Evolutionary conservation across 2,113 vertebrate species (phyloP).

Genomic region (Todiramphus chloris): DNA sequence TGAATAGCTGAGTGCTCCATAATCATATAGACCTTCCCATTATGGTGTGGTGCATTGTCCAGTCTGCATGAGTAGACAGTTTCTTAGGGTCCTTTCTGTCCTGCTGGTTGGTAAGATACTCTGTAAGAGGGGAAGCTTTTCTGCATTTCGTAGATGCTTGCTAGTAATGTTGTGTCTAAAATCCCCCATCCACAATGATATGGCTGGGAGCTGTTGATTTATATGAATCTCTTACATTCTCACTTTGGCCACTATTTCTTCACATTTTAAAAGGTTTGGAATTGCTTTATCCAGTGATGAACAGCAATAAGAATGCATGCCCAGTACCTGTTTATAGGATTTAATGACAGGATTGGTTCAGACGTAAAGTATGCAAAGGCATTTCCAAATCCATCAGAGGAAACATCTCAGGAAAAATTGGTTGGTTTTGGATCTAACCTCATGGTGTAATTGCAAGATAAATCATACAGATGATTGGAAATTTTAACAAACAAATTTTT

Average conservation of each 20-base stretch:
- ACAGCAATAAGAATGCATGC: conserved; percentile 12
- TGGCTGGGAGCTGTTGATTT: conserved; percentile 6
- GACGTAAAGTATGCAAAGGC: background rate
- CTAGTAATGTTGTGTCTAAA: background rate
- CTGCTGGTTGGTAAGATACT: background rate
- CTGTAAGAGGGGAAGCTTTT: background rate
- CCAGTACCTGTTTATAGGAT: background rate
- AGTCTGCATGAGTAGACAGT: background rate
- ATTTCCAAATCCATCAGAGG: background rate
- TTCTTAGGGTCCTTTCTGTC: background rate
- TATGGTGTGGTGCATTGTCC: background rate
- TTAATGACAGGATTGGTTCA: conserved; percentile 6
- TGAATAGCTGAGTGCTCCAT: background rate
- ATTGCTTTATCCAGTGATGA: conserved; percentile 8
- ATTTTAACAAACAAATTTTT: background rate
- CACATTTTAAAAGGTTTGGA: conserved; percentile 14
- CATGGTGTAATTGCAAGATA: background rate
- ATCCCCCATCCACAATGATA: background rate
- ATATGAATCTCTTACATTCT: background rate
- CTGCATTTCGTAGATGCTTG: background rate
- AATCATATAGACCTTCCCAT: background rate
- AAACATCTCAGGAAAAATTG: background rate
- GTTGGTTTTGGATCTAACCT: background rate
- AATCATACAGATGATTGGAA: background rate
- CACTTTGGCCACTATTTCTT: background rate